Percentiles rank a stretch among this genome's conserved stretches.
phyloP scores from a whole-genome alignment of 1,140 invertebrate genomes.

The Oreohelix idahoensis region DNA sequence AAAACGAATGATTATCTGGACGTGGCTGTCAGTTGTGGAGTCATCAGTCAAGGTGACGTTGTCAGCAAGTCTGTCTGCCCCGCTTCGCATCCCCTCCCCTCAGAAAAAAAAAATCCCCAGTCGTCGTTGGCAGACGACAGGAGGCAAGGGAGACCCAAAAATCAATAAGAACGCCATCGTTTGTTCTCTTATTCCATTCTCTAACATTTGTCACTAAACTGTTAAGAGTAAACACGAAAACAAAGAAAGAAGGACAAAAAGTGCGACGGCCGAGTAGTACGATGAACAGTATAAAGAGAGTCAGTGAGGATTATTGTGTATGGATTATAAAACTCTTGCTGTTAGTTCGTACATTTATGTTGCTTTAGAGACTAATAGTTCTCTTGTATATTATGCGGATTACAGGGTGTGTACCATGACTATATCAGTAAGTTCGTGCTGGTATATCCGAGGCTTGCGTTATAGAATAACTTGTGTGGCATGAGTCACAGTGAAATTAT shows the following conservation, averaged over 20 bases:
- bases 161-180: not conserved
- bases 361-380: too few relatives aligned
- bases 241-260: constrained; percentile 7
- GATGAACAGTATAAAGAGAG: too few relatives aligned
- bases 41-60: constrained; percentile 24
- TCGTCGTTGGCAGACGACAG: not conserved
- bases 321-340: too few relatives aligned
- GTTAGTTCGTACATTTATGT: too few relatives aligned
- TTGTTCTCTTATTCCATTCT: not conserved
- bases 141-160: not conserved
- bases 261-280: not conserved
- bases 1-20: constrained; percentile 16
- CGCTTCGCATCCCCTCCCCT: not conserved
- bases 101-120: not conserved
- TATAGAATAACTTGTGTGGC: too few relatives aligned
- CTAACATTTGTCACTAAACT: constrained; percentile 19
- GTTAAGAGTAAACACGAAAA: constrained; percentile 1
- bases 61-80: constrained; percentile 19
- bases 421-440: too few relatives aligned
- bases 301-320: too few relatives aligned
- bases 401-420: too few relatives aligned
- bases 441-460: too few relatives aligned
- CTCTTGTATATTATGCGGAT: too few relatives aligned
- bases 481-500: too few relatives aligned
- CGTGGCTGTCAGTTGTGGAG: constrained; percentile 17